A percentile compares a stretch with the other conserved stretches of the same genome.
phyloP scores from a whole-genome alignment of 2,888 invertebrate genomes.

The Lampropteryx suffumata region DNA sequence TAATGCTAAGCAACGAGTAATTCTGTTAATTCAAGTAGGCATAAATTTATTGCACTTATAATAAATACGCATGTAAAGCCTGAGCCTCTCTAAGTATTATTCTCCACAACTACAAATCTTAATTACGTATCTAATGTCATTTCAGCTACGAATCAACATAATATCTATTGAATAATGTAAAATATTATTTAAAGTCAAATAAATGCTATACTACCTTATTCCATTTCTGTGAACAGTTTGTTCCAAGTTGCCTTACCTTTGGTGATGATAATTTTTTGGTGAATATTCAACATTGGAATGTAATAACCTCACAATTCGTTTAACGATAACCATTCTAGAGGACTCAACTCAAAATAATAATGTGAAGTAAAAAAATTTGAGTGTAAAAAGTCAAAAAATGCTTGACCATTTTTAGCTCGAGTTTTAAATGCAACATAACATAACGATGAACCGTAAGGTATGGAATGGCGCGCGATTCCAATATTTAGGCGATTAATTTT shows the following conservation, averaged over 20 bases:
- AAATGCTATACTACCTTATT: slow-evolving; percentile 83
- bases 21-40: slow-evolving; percentile 31
- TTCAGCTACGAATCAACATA: slow-evolving; percentile 53
- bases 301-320: slow-evolving; percentile 68
- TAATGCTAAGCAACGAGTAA: slow-evolving; percentile 35
- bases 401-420: slow-evolving; percentile 83
- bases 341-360: slow-evolving; percentile 65
- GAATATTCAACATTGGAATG: slow-evolving; percentile 75
- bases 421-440: slow-evolving; percentile 73
- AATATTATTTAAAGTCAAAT: slow-evolving; percentile 72
- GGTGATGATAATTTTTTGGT: slow-evolving; percentile 70
- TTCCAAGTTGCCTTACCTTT: slow-evolving; percentile 77
- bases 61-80: slow-evolving; percentile 37
- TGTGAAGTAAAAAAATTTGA: slow-evolving; percentile 71
- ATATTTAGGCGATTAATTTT: slow-evolving; percentile 30
- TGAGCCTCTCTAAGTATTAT: slow-evolving; percentile 39
- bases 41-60: slow-evolving; percentile 50
- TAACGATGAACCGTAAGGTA: slow-evolving; percentile 62
- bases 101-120: slow-evolving; percentile 34
- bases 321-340: slow-evolving; percentile 58
- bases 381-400: slow-evolving; percentile 84
- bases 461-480: slow-evolving; percentile 53
- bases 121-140: slow-evolving; percentile 44
- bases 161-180: slow-evolving; percentile 44
- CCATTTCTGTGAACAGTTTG: slow-evolving; percentile 63